Conservation (phyloP, 2,113 vertebrate species). For the Circaetus cinerascens region DNA sequence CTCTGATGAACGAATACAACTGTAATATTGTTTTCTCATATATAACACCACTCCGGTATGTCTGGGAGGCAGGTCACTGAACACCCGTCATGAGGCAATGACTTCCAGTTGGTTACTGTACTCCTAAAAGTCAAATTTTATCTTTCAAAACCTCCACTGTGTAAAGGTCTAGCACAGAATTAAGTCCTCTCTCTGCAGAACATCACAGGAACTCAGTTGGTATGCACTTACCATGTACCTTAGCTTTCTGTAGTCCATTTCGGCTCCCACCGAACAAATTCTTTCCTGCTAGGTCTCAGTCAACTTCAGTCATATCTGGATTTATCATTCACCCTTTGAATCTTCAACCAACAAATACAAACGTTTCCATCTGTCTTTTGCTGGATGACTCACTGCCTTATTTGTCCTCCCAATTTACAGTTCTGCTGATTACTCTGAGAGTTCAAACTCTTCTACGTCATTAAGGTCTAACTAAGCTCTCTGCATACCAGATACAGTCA, state of each 20-base stretch:
- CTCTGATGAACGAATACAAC: background rate
- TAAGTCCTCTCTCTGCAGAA: background rate
- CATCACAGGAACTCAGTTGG: background rate
- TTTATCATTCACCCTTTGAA: background rate
- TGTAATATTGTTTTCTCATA: background rate
- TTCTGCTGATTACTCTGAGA: background rate
- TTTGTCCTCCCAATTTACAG: background rate
- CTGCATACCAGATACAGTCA: background rate
- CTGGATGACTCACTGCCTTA: background rate
- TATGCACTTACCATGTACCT: background rate
- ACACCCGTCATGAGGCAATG: background rate
- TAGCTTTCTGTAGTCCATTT: background rate
- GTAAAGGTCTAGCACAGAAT: background rate
- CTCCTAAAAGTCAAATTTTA: background rate
- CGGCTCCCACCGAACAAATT: background rate
- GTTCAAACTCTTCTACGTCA: background rate
- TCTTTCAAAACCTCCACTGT: background rate
- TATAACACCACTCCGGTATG: background rate
- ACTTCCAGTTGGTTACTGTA: background rate
- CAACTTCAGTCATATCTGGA: background rate
- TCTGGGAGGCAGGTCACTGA: background rate
- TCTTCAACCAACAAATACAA: background rate
- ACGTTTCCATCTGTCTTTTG: background rate
- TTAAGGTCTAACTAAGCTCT: background rate
- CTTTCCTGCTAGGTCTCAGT: background rate